Base-by-base conservation (phyloP, 2,797 vertebrate species). In the Acestrorhynchus altus region DNA sequence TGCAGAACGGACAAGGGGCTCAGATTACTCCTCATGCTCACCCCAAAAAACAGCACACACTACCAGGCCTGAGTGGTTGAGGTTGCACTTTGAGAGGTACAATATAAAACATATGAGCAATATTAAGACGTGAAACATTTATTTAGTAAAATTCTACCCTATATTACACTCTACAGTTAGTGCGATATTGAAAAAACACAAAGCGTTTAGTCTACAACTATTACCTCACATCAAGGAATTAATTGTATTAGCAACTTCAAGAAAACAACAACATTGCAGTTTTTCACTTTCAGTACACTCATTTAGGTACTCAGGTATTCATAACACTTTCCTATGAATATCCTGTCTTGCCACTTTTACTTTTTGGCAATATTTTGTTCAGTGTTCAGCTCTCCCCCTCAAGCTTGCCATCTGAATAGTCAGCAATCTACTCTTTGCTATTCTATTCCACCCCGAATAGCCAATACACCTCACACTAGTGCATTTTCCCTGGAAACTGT, bases 1-100 rank as follows among this genome's bases (percentile, higher is more conserved):
- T 83, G 83, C 74, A 84, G 28, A 68, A 73, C 61, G 56, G 60
- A 51, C 39, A 20, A 2, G 24, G 1, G 61, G 49, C 46, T 86
- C 67, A 6, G 46, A 40, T 86, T 86, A 84, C 81, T 69, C 69
- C 73, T 60, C 22, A 24, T 69, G 61, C 46, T n/a, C 28, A 26
- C 31, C 51, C 76, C 69, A 73, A 31, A n/a, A 78, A 71, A 60
- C 73, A 76, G 31, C 20, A 16, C 18, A 42, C 57, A 26, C 20
- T 20, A 47, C 47, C 56, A 69, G 28, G 24, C 47, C 57, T 6
- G 40, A 73, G 44, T n/a, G 28, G 31, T 35, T 35, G 2, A 60
- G 15, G 47, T 44, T 71, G 65, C 63, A 54, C 63, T 60, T 59
- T n/a, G 49, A 52, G 22, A 44, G 18, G 31, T 16, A 49, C 40